phyloP scores from a whole-genome alignment of 2,113 vertebrate genomes.

The Talpa occidentalis region DNA sequence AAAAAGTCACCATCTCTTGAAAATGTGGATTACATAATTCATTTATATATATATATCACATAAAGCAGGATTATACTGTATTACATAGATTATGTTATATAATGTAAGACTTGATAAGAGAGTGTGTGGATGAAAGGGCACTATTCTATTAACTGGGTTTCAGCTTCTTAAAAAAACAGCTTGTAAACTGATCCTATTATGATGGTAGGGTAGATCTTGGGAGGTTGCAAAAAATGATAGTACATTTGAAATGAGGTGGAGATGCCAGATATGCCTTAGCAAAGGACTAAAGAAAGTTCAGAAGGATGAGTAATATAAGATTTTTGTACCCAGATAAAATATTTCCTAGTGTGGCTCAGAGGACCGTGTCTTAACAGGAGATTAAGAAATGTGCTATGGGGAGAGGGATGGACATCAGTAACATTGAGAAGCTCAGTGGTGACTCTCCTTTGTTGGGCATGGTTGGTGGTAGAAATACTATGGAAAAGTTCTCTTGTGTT shows the following conservation, averaged over 20 bases:
- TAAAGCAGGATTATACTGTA: neutral
- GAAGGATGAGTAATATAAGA: neutral
- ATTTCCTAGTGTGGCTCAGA: neutral
- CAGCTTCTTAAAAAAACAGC: neutral
- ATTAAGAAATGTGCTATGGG: neutral
- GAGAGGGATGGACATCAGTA: neutral
- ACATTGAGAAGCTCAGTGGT: neutral
- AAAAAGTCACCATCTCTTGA: neutral
- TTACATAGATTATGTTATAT: neutral
- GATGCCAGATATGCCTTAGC: neutral
- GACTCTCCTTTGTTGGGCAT: neutral
- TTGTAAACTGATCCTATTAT: neutral
- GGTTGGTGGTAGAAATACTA: neutral
- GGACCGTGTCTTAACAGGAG: neutral
- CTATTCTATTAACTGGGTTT: neutral
- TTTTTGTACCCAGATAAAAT: neutral
- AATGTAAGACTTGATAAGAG: neutral
- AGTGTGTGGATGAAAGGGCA: neutral
- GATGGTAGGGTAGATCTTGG: neutral
- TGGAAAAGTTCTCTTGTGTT: neutral
- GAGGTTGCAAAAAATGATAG: neutral
- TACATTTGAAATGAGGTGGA: neutral
- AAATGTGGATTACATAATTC: neutral
- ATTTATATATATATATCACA: neutral
- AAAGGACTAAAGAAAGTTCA: neutral